A percentile compares a stretch with the other conserved stretches of the same genome.
These are phyloP conservation scores for Potorous gilbertii DNA, from an alignment of 2,797 vertebrate species.

Conservation along the genomic window DNA sequence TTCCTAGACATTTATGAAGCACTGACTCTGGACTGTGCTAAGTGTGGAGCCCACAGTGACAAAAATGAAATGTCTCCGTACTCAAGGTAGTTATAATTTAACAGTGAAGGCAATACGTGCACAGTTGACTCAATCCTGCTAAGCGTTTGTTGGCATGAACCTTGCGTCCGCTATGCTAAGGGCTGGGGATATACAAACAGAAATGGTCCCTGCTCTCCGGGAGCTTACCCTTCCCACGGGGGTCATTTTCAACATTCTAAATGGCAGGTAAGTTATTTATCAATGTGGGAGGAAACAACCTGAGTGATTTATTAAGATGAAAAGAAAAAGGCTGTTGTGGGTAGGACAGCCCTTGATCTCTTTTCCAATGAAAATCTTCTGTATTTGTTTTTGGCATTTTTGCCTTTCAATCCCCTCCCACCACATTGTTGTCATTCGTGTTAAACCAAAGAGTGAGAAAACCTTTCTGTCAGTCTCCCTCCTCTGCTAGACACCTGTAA, in stretches of 20 bases:
- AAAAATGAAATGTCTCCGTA: background rate
- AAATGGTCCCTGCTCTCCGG: background rate
- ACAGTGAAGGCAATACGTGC: background rate
- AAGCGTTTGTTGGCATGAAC: background rate
- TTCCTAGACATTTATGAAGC: background rate
- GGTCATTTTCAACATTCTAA: background rate
- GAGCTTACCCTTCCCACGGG: background rate
- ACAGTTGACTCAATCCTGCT: background rate
- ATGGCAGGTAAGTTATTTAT: background rate
- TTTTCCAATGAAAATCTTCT: background rate
- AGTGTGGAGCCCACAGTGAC: background rate
- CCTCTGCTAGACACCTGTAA: too few species aligned
- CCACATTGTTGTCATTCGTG: too few species aligned
- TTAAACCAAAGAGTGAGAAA: background rate
- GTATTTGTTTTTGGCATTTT: background rate
- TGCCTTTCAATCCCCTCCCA: too few species aligned
- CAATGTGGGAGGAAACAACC: rapidly evolving
- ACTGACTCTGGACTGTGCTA: background rate
- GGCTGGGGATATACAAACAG: background rate
- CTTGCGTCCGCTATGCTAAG: too few species aligned
- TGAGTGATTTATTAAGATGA: background rate
- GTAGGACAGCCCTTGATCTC: background rate
- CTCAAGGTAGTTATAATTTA: background rate
- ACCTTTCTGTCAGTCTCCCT: background rate
- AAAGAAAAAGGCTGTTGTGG: background rate